phyloP scores from a whole-genome alignment of 37 sponge, comb jelly and placozoan species.

The Oscarella lobularis region DNA sequence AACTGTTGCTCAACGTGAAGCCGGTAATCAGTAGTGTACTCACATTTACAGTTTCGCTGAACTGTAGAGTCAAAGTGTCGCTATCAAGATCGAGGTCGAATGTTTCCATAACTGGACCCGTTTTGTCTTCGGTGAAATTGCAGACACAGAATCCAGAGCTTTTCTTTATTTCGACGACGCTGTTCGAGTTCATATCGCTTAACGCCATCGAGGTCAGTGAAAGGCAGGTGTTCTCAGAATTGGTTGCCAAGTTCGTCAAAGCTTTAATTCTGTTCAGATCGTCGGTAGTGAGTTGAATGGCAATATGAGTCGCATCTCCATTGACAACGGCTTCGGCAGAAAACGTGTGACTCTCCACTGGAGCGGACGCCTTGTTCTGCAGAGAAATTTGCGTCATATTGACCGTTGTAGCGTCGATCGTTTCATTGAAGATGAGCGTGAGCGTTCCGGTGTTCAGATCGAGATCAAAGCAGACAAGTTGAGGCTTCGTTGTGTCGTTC shows the following conservation, averaged over 20 bases:
- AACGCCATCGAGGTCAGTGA: constrained; percentile 39
- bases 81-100: constrained; percentile 63
- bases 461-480: constrained; percentile 42
- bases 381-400: constrained; percentile 53
- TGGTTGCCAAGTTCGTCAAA: constrained; percentile 27
- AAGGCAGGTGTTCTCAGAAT: constrained; percentile 28
- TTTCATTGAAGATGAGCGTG: constrained; percentile 68
- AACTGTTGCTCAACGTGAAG: constrained; percentile 30
- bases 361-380: background rate
- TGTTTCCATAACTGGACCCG: constrained; percentile 19
- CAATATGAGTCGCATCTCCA: constrained; percentile 28
- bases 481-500: constrained; percentile 54
- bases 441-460: constrained; percentile 47
- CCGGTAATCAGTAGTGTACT: constrained; percentile 41
- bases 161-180: constrained; percentile 18
- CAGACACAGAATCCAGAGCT: constrained; percentile 17
- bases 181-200: constrained; percentile 56
- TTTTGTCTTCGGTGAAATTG: constrained; percentile 24
- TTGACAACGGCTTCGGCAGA: constrained; percentile 16
- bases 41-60: constrained; percentile 72
- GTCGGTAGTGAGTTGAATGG: constrained; percentile 27
- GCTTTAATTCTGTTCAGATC: constrained; percentile 80
- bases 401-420: constrained; percentile 43
- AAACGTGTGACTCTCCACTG: constrained; percentile 3
- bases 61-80: constrained; percentile 38